A percentile compares a stretch with the other conserved stretches of the same genome.
These are phyloP conservation scores for Sphinx pinastri DNA, from an alignment of 2,888 invertebrate species.

Conservation along the genomic window DNA sequence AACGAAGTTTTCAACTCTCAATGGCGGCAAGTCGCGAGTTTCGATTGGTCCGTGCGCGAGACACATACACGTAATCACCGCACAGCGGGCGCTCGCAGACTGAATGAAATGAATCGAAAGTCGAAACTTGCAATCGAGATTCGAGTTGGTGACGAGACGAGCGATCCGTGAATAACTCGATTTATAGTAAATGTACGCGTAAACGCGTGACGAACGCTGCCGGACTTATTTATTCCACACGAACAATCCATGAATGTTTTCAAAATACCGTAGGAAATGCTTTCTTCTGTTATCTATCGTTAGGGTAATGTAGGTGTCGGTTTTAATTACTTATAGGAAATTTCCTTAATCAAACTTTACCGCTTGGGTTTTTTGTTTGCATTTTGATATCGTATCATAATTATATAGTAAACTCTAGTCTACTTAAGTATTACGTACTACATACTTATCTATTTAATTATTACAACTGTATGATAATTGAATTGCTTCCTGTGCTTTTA, in stretches of 20 bases:
- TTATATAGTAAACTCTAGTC: no score
- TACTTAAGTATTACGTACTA: no score
- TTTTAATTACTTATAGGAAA: background rate
- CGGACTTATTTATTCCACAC: constrained; percentile 2
- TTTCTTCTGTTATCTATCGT: background rate
- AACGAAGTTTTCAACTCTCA: constrained; percentile 51
- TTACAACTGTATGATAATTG: no score
- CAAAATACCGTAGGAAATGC: background rate
- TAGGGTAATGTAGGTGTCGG: background rate
- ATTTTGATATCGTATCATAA: no score
- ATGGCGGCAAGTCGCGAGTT: constrained; percentile 52
- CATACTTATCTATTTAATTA: no score
- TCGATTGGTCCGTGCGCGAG: constrained; percentile 43
- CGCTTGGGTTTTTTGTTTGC: no score
- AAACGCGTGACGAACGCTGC: constrained; percentile 14
- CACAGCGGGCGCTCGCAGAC: constrained; percentile 64
- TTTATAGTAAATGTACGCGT: constrained; percentile 18
- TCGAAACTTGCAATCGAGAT: constrained; percentile 26
- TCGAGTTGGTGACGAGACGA: constrained; percentile 19
- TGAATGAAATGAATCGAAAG: constrained; percentile 44
- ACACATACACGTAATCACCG: constrained; percentile 39
- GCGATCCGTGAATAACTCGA: constrained; percentile 25
- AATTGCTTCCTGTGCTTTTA: no score
- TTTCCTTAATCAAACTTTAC: background rate
- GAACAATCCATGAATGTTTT: background rate